Base-by-base conservation (phyloP, 2,888 invertebrate genomes). In the Brachyptera risi region DNA sequence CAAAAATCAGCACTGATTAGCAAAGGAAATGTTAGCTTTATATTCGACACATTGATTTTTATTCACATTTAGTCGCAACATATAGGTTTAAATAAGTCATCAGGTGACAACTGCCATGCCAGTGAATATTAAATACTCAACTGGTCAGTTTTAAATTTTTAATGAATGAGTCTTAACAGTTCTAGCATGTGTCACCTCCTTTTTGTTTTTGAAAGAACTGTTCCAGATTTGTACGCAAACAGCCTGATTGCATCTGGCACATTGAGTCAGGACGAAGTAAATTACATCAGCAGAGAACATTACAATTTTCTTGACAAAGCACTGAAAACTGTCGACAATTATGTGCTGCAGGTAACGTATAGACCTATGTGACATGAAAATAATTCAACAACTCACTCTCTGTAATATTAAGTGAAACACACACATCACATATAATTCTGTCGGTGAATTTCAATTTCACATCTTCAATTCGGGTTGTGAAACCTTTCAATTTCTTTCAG, bases 221-320 rank as follows among this genome's bases (percentile, higher is more conserved):
- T 95, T 65, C 95, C 96, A 13, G 92, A 96, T 73, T 69, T 79
- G 15, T 96, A 94, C 71, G 80, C 85, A 1, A 83, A 86, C 5
- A 78, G 82, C 65, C 74, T 96, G 56, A 74, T 85, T 42, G 70
- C 78, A 0, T 78, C 83, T 66, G 82, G 83, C 9, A 70, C 91
- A 0, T 70, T 94, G 57, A 80, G 78, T 0, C 73, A 79, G 65
- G 81, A 84, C 17, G 83, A 87, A 58, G 78, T 85, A 0, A 75
- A 82, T 24, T 72, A 78, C 15, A 80, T 86, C 37, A 74, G 79
- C 0, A 71, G 79, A 0, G 78, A 82, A 1, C 88, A 92, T 73
- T 83, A 81, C 7, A 74, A 79, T 50, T 83, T 82, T 73, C 78
- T 96, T 19, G 84, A 84, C 65, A 78, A 84, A 31, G 83, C 90